Conservation (phyloP, 2,888 invertebrate genomes). For the Drosophila prostipennis region DNA sequence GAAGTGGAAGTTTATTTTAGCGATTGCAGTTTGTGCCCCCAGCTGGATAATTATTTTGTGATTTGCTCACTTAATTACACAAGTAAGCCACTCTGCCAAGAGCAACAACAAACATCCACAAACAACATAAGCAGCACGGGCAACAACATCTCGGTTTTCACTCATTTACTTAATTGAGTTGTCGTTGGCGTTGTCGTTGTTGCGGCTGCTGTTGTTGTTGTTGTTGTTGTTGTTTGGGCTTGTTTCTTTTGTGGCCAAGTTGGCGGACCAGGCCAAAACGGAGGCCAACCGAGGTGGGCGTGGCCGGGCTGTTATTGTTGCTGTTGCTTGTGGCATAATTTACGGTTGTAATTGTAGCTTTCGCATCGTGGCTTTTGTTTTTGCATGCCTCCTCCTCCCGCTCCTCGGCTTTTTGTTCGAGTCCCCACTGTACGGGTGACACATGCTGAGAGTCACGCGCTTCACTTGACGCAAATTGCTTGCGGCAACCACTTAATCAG, state of each 20-base stretch:
- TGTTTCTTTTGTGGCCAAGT: slow-evolving; percentile 52
- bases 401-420: slow-evolving; percentile 9
- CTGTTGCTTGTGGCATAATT: slow-evolving; percentile 70
- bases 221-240: slow-evolving; percentile 45
- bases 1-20: neutral
- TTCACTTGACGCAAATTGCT: slow-evolving; percentile 73
- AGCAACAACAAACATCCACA: slow-evolving; percentile 20
- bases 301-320: slow-evolving; percentile 15
- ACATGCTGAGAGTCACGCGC: slow-evolving; percentile 63
- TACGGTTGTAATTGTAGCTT: slow-evolving; percentile 72
- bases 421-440: slow-evolving; percentile 50
- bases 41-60: slow-evolving; percentile 30
- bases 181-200: slow-evolving; percentile 40
- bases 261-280: slow-evolving; percentile 27
- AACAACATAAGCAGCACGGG: slow-evolving; percentile 10
- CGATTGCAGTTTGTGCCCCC: slow-evolving; percentile 6
- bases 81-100: slow-evolving; percentile 34
- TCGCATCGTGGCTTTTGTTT: slow-evolving; percentile 53
- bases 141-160: slow-evolving; percentile 48
- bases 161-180: slow-evolving; percentile 75
- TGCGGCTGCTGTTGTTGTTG: slow-evolving; percentile 30
- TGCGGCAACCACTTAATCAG: slow-evolving; percentile 73
- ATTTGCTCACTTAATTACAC: slow-evolving; percentile 37
- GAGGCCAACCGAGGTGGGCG: slow-evolving; percentile 17
- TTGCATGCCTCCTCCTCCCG: neutral